Base-by-base conservation (phyloP, 2,113 vertebrate species). In the Cyanocitta stelleri region DNA sequence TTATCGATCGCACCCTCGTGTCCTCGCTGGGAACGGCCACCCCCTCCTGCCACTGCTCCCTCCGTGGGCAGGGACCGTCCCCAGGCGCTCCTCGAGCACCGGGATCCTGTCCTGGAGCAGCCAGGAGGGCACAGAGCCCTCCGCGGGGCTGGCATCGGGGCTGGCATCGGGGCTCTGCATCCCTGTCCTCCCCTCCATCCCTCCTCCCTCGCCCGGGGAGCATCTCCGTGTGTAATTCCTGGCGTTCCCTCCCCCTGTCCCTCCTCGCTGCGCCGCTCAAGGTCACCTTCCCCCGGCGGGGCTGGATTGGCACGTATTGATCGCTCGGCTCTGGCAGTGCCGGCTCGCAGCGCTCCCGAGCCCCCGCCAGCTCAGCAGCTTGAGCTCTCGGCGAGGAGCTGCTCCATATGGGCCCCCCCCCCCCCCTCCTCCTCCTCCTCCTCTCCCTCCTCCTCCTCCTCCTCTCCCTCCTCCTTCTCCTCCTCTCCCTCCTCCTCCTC, bases 281-380 rank as follows among this genome's bases (percentile, higher is more conserved):
- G 96, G 96, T 97, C 96, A 97, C 96, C 96, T 96, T 96, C 66
- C 72, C 62, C 9, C 2, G 51, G 83, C 79, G 39, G 89, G 87
- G 78, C 92, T 55, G 84, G 61, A 35, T 67, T 87, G 80, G 71
- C 95, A 87, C 92, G 15, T 37, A 96, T 95, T 27, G 96, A 96
- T 97, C 80, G 91, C 93, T 86, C 83, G 92, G 92, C 94, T 74
- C 62, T 6, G 29, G 13, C 89, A 73, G 85, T 78, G 15, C 5
- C 5, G 18, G 48, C 93, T 85, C 87, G 3, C 62, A 59, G 83
- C 91, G 93, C 90, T 92, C 68, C 91, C 71, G 26, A 46, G 22
- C 87, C 94, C 91, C 41, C 27, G 90, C 95, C 96, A 91, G 95
- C 97, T 93, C 96, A 26, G 89, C 95, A 93, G 87, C 90, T 66